Evolutionary conservation across 2,113 vertebrate genomes (phyloP), one percentile per base, ranked within the genome.

Genomic region (Silurus asotus): DNA sequence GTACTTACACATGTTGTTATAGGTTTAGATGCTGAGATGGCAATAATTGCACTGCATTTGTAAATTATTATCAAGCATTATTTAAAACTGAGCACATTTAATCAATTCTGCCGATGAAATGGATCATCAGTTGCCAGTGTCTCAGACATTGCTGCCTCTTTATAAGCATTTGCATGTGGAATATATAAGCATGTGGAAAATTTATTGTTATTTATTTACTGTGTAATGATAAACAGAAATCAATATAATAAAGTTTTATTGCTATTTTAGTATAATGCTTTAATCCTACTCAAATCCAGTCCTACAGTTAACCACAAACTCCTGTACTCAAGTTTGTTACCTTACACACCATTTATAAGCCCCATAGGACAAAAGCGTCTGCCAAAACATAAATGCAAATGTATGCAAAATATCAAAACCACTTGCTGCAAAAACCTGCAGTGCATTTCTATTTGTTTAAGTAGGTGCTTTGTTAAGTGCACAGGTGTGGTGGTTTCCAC

Each of bases 401-500:
- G n/a, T 55, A 19, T 37, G 25, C 19, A 8, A 58, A 58, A 17
- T 28, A 37, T 19, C 14, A 28, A 78, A 37, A 28, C 55, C 53
- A 55, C 74, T 25, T 28, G 48, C 8, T 56, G 15, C 64, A 69
- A 82, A 55, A 55, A 11, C 11, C 53, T 17, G 37, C 51, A 58
- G 14, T 49, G 23, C 37, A 51, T 74, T n/a, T 74, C 28, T 76
- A 8, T 82, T 82, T 75, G 67, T 55, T 69, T 9, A 55, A 20
- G 11, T 17, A 20, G 45, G 45, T 56, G 28, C 69, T 81, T 55
- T 70, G 28, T 81, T n/a, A 59, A 51, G 56, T 84, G 55, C 69
- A 84, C 55, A 74, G 69, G 69, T 74, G 82, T 81, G 55, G 23
- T 61, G 62, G 11, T 48, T 72, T 86, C 55, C 55, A 62, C 56